Conservation (phyloP, 2,113 vertebrate genomes). For the Etheostoma spectabile region DNA sequence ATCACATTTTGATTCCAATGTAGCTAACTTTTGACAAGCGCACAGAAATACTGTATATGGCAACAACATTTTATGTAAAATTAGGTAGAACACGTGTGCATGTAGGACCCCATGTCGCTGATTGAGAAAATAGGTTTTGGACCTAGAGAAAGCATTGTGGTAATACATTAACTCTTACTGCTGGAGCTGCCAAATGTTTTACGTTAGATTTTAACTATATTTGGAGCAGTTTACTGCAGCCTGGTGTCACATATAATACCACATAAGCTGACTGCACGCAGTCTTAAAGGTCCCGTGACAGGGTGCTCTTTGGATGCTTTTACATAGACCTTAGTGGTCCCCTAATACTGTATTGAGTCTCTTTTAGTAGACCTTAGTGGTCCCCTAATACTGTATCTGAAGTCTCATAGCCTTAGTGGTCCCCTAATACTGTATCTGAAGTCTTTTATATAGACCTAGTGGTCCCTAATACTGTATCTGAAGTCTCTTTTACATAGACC, state of each 20-base stretch:
- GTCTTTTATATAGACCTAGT: no score
- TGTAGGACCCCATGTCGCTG: background rate
- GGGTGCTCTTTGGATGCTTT: no score
- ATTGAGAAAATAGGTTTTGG: background rate
- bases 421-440: no score
- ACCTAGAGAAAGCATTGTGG: conserved; percentile 3
- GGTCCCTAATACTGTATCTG: no score
- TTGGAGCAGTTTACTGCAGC: conserved; percentile 25
- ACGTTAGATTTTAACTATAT: conserved; percentile 43
- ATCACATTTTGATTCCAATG: conserved; percentile 3
- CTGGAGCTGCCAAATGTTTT: conserved; percentile 17
- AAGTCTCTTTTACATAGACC: no score
- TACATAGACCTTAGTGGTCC: no score
- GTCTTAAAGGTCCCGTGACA: background rate
- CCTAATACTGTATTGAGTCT: no score
- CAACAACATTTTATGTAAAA: background rate
- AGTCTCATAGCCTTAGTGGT: no score
- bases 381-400: no score
- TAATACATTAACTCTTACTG: conserved; percentile 37
- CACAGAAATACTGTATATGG: conserved; percentile 7
- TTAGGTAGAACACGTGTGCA: background rate
- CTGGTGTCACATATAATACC: conserved; percentile 7
- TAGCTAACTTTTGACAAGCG: background rate
- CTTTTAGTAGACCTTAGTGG: no score
- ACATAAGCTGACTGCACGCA: conserved; percentile 5